phyloP scores from a whole-genome alignment of 1,140 invertebrate species.

The Mizuhopecten yessoensis region DNA sequence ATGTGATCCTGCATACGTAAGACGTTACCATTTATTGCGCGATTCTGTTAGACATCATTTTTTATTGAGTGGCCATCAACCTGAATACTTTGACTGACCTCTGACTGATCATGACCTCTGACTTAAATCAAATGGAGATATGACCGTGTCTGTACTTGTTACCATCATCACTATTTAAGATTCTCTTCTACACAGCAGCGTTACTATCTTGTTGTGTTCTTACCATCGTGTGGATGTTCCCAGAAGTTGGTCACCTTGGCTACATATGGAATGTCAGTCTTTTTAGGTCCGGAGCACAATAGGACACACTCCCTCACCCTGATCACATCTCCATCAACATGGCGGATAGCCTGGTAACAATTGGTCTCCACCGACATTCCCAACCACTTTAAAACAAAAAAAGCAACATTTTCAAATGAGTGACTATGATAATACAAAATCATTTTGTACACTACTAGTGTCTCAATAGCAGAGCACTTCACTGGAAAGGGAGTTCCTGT shows the following conservation, averaged over 20 bases:
- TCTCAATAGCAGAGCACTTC: not conserved
- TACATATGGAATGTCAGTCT: constrained; percentile 95
- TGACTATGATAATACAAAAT: not conserved
- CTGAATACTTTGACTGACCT: no score
- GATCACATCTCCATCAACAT: constrained; percentile 93
- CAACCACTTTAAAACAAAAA: constrained; percentile 67
- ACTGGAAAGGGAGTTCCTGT: no score
- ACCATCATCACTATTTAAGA: not conserved
- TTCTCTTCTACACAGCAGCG: not conserved
- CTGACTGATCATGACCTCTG: no score
- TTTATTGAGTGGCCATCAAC: no score
- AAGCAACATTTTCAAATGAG: not conserved
- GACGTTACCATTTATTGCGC: no score
- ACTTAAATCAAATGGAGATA: not conserved
- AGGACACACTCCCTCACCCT: constrained; percentile 93
- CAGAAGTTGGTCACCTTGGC: constrained; percentile 96
- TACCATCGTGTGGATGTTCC: constrained; percentile 97
- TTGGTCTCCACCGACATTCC: constrained; percentile 84
- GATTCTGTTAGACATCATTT: no score
- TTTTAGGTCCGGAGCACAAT: constrained; percentile 88
- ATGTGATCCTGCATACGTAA: no score
- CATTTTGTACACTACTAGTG: not conserved
- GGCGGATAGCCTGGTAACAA: constrained; percentile 95
- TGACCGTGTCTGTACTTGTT: no score
- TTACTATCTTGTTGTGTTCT: no score